These are phyloP conservation scores for Irena cyanogastra DNA, from an alignment of 2,113 vertebrate genomes.

Conservation along the genomic window DNA sequence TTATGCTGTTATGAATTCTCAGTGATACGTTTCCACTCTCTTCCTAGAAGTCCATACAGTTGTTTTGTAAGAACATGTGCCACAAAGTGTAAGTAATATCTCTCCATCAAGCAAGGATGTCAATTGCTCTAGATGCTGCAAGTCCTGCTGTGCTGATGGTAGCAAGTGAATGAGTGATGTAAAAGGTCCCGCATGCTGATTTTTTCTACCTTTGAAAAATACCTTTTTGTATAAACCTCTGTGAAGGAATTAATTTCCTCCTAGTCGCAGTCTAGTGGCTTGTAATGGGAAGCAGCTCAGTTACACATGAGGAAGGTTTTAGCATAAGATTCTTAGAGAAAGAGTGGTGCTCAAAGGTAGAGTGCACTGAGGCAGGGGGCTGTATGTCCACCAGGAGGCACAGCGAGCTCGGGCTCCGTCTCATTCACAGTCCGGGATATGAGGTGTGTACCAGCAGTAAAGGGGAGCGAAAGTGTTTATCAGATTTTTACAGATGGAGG, in stretches of 20 bases:
- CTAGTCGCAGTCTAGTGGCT: not conserved
- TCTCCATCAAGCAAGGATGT: not conserved
- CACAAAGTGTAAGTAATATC: not conserved
- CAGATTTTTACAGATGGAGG: not conserved
- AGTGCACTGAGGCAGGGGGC: not conserved
- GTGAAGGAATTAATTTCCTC: not conserved
- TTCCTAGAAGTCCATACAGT: not conserved
- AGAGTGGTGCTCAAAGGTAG: not conserved
- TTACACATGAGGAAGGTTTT: not conserved
- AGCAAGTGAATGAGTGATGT: not conserved
- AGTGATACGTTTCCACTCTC: not conserved
- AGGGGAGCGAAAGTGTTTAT: not conserved
- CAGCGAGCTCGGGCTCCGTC: not conserved
- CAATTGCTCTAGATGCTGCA: not conserved
- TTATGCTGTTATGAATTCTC: not conserved
- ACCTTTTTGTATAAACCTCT: rapidly evolving
- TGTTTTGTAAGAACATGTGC: not conserved
- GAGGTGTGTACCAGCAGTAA: rapidly evolving
- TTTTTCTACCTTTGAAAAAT: not conserved
- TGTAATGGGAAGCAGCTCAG: not conserved
- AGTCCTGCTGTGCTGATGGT: not conserved
- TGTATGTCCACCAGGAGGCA: constrained; percentile 18
- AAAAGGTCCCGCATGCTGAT: not conserved
- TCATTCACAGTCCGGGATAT: not conserved
- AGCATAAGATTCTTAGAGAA: not conserved